A percentile compares a stretch with the other conserved stretches of the same genome.
Evolutionary conservation across 2,113 vertebrate genomes (phyloP).

Genomic region (Ciconia boyciana): DNA sequence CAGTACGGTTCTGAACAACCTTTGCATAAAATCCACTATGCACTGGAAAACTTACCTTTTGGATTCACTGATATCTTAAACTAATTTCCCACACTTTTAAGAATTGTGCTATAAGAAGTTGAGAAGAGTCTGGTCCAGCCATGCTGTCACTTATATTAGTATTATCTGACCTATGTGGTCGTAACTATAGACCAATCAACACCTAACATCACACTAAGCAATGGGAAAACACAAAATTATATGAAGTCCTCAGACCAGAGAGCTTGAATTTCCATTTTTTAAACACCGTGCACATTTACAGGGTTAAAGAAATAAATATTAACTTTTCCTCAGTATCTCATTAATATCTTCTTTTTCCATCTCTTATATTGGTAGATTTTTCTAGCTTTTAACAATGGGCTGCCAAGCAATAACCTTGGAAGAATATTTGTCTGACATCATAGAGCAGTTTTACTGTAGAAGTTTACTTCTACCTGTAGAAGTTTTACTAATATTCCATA

Average conservation of each 20-base stretch:
- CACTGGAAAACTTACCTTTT: neutral
- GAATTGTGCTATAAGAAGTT: neutral
- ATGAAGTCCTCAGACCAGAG: neutral
- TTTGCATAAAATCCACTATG: neutral
- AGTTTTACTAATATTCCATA: neutral
- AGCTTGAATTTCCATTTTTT: neutral
- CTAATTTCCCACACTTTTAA: neutral
- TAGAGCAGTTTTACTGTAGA: neutral
- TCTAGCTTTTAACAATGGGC: neutral
- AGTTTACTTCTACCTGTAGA: neutral
- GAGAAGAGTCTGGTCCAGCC: neutral
- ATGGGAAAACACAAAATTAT: neutral
- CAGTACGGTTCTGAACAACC: neutral
- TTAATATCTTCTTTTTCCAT: neutral
- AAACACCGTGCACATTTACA: neutral
- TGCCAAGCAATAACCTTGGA: neutral
- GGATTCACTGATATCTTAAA: neutral
- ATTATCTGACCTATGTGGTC: neutral
- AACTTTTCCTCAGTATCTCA: neutral
- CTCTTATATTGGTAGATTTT: neutral
- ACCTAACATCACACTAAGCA: neutral
- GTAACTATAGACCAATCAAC: neutral
- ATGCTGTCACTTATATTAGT: neutral
- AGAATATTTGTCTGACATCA: neutral
- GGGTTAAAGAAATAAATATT: neutral